Evolutionary conservation across 1,140 invertebrate species (phyloP), one percentile per base, ranked within the genome.

Genomic region (Ips nitidus): DNA sequence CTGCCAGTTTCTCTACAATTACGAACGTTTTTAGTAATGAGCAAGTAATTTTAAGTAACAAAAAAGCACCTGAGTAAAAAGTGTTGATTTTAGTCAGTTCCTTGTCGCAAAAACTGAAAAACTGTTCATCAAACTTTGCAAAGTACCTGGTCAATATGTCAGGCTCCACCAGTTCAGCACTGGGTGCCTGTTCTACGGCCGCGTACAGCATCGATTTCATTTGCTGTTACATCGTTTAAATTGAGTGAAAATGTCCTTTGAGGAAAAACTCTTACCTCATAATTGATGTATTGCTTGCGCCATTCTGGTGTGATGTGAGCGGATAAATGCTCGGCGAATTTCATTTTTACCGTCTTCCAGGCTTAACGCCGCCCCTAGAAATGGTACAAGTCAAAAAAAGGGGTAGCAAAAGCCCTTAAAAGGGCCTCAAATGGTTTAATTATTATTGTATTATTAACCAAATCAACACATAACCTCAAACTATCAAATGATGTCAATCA

Each of bases 71-170:
- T 80, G 94, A 94, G 82, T 95, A 98, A 83, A 98, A 98, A 62
- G 94, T 98, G 77, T 97, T 98, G 53, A 98, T 98, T 85, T 98
- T 98, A 70, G 93, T 90, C 6, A 98, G 82, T 83, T 98, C 95
- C 80, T 95, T 94, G 81, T 98, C 95, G 84, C 94, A 97, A 76
- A 92, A 97, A 75, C 92, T 91, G 79, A 98, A 96, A 82, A 98
- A 98, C 67, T 93, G 90, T 81, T 98, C 96, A 83, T 98, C 95
- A 82, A 98, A 98, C 73, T 94, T 93, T 1, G 94, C 94, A 87
- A 94, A 96, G 78, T 96, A 95, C 71, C 95, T 83, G 40, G 91
- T 90, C 52, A 96, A 84, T 39, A 94, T 88, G 79, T 94, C 92
- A n/a, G 90, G 90, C 76, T 96, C 94, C 2, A 93, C 90, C 77